Percentiles rank a stretch among this genome's conserved stretches.
phyloP scores from a whole-genome alignment of 2,113 vertebrate species.

The Regulus satrapa region DNA sequence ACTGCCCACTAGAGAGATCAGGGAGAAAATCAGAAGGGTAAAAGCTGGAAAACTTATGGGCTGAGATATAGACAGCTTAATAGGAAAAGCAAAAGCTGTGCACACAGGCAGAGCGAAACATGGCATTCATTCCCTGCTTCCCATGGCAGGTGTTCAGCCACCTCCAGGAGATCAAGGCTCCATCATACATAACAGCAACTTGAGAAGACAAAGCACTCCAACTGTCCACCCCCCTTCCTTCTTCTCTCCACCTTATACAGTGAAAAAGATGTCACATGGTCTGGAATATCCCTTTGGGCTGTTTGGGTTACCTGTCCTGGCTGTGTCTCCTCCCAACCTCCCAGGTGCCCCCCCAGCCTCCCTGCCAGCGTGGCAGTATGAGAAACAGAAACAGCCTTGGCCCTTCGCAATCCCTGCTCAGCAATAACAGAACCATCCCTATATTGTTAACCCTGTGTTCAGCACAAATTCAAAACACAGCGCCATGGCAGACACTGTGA shows the following conservation, averaged over 20 bases:
- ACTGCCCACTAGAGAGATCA: background rate
- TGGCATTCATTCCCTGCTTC: background rate
- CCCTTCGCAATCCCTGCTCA: background rate
- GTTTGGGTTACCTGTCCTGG: background rate
- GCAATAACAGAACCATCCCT: background rate
- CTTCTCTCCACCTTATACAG: background rate
- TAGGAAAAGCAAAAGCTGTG: background rate
- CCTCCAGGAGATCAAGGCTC: background rate
- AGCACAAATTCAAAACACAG: background rate
- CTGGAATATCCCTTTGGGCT: background rate
- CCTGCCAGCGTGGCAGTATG: rapidly evolving
- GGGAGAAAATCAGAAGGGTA: background rate
- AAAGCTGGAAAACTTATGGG: background rate
- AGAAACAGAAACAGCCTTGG: background rate
- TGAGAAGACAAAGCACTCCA: background rate
- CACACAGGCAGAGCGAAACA: background rate
- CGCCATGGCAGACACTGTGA: background rate
- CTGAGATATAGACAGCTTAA: background rate
- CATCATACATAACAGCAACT: rapidly evolving
- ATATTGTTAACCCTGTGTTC: rapidly evolving
- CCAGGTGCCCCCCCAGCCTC: background rate
- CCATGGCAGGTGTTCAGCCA: background rate
- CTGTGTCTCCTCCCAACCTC: background rate
- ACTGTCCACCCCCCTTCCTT: background rate
- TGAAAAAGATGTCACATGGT: background rate